Evolutionary conservation across 2,888 invertebrate species (phyloP), one percentile per base, ranked within the genome.

Genomic region (Melinopterus prodromus): DNA sequence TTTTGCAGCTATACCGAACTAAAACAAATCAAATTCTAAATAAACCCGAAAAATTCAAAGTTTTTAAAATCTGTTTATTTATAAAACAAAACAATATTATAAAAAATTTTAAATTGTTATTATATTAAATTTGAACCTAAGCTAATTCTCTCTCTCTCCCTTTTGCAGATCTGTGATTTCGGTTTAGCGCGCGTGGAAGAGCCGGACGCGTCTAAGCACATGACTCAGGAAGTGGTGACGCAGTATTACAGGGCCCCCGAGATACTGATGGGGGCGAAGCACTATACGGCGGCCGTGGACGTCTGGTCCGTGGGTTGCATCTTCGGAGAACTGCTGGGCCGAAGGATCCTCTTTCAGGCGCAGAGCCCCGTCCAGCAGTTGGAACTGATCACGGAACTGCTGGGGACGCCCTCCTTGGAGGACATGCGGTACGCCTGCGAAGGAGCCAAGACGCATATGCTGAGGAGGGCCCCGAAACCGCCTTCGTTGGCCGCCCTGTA

Each of bases 291-390:
- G 9, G 97, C 98, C 5, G 98, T 99, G 74, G 99, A 99, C 89
- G 97, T 99, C 78, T 99, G 99, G 99, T 98, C 98, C 71, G 99
- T 99, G 74, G 99, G 99, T 75, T 99, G 99, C 90, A 99, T 99
- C 89, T 99, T 99, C 89, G 99, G 99, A 70, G 99, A 99, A 89
- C 93, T 99, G 81, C 93, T 99, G 76, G 97, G 98, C 80, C 92
- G 99, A 83, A 92, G 99, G 86, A 99, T 99, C 85, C 93, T 99
- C 84, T 99, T 99, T 92, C 99, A 99, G 85, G 99, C 99, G 71
- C 98, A 98, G 90, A 98, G 96, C 90, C 99, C 99, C 16, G 97
- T 99, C 83, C 98, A 98, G 90, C 93, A 98, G 95, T 91, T 99
- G 92, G 99, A 99, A 91, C 91, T 99, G 87, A 99, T 99, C 88